These are phyloP conservation scores for Cyanoderma ruficeps DNA, from an alignment of 2,113 vertebrate species.

Conservation along the genomic window DNA sequence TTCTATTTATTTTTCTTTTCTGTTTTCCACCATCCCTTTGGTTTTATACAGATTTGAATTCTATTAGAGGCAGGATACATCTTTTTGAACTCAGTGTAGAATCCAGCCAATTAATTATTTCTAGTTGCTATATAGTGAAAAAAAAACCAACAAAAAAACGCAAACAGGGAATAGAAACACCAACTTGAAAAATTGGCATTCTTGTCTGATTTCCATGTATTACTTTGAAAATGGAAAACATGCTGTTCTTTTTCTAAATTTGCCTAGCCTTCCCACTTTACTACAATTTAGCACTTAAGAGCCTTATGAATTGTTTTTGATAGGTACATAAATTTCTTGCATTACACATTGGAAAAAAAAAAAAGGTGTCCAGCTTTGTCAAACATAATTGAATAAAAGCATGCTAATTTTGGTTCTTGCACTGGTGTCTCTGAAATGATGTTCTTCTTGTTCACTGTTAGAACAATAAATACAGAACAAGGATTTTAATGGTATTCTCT, in stretches of 20 bases:
- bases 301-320: conserved; percentile 16
- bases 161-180: neutral
- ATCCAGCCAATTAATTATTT: neutral
- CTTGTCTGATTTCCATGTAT: neutral
- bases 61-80: neutral
- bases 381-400: conserved; percentile 61
- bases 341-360: conserved; percentile 12
- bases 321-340: conserved; percentile 45
- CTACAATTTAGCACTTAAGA: neutral
- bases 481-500: conserved; percentile 49
- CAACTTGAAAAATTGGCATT: neutral
- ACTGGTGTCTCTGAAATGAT: conserved; percentile 36
- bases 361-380: neutral
- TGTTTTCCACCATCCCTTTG: neutral
- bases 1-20: neutral
- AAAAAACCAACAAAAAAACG: neutral
- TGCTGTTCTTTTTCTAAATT: neutral
- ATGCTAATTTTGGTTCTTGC: conserved; percentile 39
- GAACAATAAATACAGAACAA: conserved; percentile 46
- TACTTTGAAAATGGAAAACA: neutral
- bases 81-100: neutral
- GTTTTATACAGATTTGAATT: neutral
- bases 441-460: conserved; percentile 38
- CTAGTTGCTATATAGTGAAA: neutral
- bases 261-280: neutral